Evolutionary conservation across 2,113 vertebrate genomes (phyloP).

Genomic region (Urocynchramus pylzowi): DNA sequence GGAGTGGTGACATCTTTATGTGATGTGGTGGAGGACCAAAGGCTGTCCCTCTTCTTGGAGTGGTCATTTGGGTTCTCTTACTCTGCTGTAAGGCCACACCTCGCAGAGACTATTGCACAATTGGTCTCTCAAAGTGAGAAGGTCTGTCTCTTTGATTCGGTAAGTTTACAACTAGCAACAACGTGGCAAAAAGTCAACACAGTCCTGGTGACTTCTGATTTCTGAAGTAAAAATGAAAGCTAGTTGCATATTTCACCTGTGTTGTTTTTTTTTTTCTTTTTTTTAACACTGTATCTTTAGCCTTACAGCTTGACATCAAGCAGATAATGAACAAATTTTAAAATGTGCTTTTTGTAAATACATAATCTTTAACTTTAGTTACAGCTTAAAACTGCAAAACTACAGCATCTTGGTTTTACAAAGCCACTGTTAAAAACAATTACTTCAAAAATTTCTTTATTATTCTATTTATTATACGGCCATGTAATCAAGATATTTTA

Average conservation of each 20-base stretch:
- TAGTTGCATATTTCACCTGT: accelerated
- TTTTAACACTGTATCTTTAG: neutral
- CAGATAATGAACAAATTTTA: neutral
- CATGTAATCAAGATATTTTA: neutral
- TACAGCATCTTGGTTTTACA: neutral
- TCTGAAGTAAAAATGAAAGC: neutral
- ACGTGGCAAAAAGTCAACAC: neutral
- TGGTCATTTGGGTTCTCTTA: neutral
- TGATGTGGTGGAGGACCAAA: neutral
- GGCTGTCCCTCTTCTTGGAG: neutral
- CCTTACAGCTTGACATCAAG: neutral
- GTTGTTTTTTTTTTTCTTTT: neutral
- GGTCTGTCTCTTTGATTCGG: neutral
- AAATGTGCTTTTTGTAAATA: neutral
- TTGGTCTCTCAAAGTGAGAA: neutral
- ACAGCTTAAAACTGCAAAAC: neutral
- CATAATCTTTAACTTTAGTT: neutral
- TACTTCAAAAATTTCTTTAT: neutral
- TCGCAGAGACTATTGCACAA: accelerated
- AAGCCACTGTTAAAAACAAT: neutral
- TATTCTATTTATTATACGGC: neutral
- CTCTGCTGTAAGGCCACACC: neutral
- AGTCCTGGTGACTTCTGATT: neutral
- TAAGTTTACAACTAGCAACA: neutral
- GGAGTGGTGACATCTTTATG: neutral